Evolutionary conservation across 2,113 vertebrate species (phyloP), one percentile per base, ranked within the genome.

Genomic region (Nansenia antarctica): DNA sequence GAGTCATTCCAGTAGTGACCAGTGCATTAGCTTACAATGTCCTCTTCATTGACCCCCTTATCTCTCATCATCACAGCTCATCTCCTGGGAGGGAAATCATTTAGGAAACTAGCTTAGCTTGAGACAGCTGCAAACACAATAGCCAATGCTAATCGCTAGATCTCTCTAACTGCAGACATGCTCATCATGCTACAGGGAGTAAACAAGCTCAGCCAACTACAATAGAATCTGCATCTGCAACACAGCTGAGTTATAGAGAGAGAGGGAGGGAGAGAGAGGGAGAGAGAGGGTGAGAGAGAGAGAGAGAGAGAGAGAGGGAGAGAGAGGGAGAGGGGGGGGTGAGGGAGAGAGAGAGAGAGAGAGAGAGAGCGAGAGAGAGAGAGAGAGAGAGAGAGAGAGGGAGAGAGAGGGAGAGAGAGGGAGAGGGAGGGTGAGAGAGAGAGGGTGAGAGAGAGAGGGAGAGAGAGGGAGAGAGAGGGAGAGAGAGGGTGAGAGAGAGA

Each of bases 381-480:
- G n/a, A 59, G 37, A 14, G 15, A 14, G 15, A 18, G 15, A 14
- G 15, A 14, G n/a, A n/a, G 7, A 5, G 20, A 22, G 7, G 47
- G 20, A n/a, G 20, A 22, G 20, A 22, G 20, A 73, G 47, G 27
- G 15, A 35, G 65, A 34, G 67, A 69, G 37, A 45, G 26, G 31
- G 62, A 55, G 37, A 54, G 59, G 54, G 32, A 47, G 64, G 55
- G 58, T 18, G 62, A 45, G 7, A 57, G 30, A 5, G 20, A n/a
- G 20, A 6, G 20, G 20, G n/a, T n/a, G 14, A 58, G 29, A 58
- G 12, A 8, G 55, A 58, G 27, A n/a, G 55, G 18, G 55, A 58
- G 55, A 58, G 29, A 58, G 14, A 31, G 47, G 24, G 47, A 55
- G 67, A 67, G 77, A 82, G 73, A 62, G n/a, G n/a, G n/a, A n/a